Evolutionary conservation across 2,888 invertebrate genomes (phyloP).

Genomic region (Lamellibrachia satsuma): DNA sequence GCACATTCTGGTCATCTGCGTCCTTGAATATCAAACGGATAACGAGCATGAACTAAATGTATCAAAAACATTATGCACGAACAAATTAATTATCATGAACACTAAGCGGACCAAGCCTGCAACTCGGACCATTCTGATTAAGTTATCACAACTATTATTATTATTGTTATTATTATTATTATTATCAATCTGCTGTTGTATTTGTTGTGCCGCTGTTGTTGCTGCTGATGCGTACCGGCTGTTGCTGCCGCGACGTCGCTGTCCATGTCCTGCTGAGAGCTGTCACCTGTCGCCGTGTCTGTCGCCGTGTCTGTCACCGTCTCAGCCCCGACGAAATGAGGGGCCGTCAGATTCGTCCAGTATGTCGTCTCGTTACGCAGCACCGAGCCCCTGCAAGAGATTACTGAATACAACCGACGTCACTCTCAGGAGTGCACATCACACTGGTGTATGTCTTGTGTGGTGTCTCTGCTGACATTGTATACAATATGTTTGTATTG

Average conservation of each 20-base stretch:
- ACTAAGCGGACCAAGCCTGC: too few species aligned
- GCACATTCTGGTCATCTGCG: too few species aligned
- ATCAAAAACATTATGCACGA: too few species aligned
- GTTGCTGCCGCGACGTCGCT: neutral
- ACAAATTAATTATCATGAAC: too few species aligned
- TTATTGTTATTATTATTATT: neutral
- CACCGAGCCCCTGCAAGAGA: neutral
- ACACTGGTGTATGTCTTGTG: too few species aligned
- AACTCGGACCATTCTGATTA: too few species aligned
- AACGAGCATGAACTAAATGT: too few species aligned
- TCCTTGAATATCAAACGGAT: too few species aligned
- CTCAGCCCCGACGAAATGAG: neutral
- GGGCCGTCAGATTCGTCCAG: neutral
- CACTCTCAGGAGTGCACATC: neutral
- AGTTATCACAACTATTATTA: neutral
- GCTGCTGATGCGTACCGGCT: neutral
- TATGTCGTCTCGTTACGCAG: neutral
- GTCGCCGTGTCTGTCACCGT: neutral
- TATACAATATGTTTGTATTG: too few species aligned
- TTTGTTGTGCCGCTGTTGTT: too few species aligned
- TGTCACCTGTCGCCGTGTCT: slow-evolving; percentile 13
- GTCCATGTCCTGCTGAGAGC: neutral
- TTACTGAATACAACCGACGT: neutral
- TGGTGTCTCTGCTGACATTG: too few species aligned
- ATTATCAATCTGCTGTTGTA: neutral